Conservation (phyloP, 2,797 vertebrate species). For the Phataginus tetradactyla region DNA sequence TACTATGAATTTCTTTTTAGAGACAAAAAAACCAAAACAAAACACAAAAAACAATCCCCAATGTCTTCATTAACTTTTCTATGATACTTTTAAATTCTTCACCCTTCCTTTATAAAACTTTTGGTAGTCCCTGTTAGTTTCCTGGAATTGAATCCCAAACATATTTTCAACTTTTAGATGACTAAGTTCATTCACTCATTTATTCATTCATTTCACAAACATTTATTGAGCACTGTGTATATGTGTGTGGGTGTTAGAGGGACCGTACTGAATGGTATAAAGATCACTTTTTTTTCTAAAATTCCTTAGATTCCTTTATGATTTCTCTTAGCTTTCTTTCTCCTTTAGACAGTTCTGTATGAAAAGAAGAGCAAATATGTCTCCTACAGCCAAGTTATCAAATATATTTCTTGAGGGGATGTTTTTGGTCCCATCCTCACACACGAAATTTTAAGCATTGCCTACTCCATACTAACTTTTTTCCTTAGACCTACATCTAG, state of each 20-base stretch:
- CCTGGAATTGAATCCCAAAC: not conserved
- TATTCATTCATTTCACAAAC: not conserved
- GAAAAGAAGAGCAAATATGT: not conserved
- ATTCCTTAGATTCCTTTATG: not conserved
- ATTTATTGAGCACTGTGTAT: not conserved
- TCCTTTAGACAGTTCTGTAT: not conserved
- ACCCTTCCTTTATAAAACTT: not conserved
- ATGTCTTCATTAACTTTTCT: not conserved
- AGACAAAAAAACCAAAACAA: not conserved
- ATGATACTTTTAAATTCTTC: not conserved
- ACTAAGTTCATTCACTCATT: not conserved
- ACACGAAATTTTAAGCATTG: accelerated
- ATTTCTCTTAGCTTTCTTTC: not conserved
- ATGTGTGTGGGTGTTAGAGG: not conserved
- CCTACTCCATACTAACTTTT: too few relatives aligned
- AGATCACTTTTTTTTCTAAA: too few relatives aligned
- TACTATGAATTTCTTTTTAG: not conserved
- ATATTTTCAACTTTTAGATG: not conserved
- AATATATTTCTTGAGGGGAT: not conserved
- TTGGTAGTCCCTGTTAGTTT: not conserved
- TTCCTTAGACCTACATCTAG: not conserved
- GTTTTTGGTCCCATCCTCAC: not conserved
- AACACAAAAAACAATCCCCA: not conserved
- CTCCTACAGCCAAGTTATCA: not conserved
- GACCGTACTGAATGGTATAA: not conserved